These are phyloP conservation scores for Epicauta chinensis DNA, from an alignment of 1,140 invertebrate genomes.

Conservation along the genomic window DNA sequence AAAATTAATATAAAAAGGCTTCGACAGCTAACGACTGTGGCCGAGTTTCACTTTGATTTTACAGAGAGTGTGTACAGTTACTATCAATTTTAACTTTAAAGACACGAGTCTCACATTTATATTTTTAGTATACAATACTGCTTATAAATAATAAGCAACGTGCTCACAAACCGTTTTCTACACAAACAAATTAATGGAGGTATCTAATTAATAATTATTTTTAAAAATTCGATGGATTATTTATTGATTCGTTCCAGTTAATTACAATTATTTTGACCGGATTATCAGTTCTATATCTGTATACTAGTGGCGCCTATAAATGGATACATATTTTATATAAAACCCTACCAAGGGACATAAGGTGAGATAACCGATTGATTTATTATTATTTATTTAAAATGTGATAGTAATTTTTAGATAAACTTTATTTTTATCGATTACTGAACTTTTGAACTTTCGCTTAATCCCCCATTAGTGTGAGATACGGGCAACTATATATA, in stretches of 20 bases:
- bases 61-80: slow-evolving; percentile 4
- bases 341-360: slow-evolving; percentile 35
- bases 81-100: slow-evolving; percentile 3
- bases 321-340: slow-evolving; percentile 33
- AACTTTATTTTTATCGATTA: too few species aligned
- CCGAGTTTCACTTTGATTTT: slow-evolving; percentile 3
- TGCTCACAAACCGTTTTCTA: too few species aligned
- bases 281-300: slow-evolving; percentile 3
- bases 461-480: too few species aligned
- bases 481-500: too few species aligned
- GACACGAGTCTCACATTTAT: neutral
- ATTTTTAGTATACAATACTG: neutral
- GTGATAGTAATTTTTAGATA: slow-evolving; percentile 1
- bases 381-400: slow-evolving; percentile 2
- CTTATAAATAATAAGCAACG: too few species aligned
- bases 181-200: neutral
- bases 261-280: too few species aligned
- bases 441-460: too few species aligned
- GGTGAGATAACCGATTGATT: too few species aligned
- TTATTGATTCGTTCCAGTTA: neutral
- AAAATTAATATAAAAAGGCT: neutral
- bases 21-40: slow-evolving; percentile 4
- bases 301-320: slow-evolving; percentile 14
- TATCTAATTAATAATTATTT: neutral
- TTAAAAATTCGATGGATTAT: neutral